A percentile compares a stretch with the other conserved stretches of the same genome.
phyloP scores from a whole-genome alignment of 2,797 vertebrate genomes.

The Serranus cabrilla region DNA sequence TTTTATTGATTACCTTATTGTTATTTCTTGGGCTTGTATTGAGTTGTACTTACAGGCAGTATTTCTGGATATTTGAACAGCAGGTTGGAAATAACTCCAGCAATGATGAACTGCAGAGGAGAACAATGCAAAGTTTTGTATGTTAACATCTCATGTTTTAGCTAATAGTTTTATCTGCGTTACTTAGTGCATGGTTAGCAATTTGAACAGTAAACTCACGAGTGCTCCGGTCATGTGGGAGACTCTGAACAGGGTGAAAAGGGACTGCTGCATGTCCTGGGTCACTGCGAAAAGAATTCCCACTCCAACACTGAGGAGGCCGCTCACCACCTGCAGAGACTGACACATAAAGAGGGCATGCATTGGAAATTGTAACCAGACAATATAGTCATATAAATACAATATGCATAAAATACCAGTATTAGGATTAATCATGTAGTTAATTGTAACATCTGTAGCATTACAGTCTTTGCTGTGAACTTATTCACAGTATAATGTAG shows the following conservation, averaged over 20 bases:
- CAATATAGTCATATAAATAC: neutral
- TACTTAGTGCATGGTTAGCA: too few species aligned
- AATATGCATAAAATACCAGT: neutral
- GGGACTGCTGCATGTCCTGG: rapidly evolving
- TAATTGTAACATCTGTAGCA: neutral
- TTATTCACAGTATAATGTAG: neutral
- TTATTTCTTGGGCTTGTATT: neutral
- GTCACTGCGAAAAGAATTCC: slow-evolving; percentile 76
- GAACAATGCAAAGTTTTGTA: neutral
- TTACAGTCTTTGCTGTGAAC: neutral
- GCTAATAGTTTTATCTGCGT: neutral
- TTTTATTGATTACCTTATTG: neutral
- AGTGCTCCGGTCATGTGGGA: slow-evolving; percentile 79
- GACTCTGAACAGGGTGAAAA: slow-evolving; percentile 79
- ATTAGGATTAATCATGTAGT: neutral
- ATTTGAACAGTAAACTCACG: slow-evolving; percentile 61
- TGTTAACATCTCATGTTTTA: neutral
- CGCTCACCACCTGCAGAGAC: slow-evolving; percentile 81
- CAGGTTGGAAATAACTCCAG: slow-evolving; percentile 76
- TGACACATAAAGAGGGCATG: slow-evolving; percentile 29
- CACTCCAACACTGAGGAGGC: slow-evolving; percentile 80
- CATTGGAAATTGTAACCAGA: neutral
- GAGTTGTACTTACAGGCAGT: slow-evolving; percentile 68
- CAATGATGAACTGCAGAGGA: slow-evolving; percentile 75
- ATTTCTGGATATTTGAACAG: slow-evolving; percentile 77